phyloP scores from a whole-genome alignment of 1,140 invertebrate species.

The Steinernema feltiae region DNA sequence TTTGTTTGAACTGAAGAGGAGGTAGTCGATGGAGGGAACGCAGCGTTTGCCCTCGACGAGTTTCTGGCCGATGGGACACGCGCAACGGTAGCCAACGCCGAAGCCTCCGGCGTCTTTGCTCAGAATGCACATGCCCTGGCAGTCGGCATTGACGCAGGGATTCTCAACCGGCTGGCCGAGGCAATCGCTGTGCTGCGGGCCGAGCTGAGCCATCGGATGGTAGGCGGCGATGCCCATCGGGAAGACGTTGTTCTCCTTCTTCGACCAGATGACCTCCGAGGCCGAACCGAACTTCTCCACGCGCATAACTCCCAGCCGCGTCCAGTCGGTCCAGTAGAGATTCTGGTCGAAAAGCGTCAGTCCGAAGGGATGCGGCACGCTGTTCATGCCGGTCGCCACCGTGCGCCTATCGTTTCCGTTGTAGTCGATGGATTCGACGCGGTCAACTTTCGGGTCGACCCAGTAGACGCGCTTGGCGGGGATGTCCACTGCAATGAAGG shows the following conservation, averaged over 20 bases:
- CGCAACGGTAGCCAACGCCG: conserved; percentile 81
- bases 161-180: conserved; percentile 63
- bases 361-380: conserved; percentile 56
- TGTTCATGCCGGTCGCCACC: conserved; percentile 51
- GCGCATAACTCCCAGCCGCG: conserved; percentile 84
- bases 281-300: conserved; percentile 72
- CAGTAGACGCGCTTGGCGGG: conserved; percentile 63
- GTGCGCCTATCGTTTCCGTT: conserved; percentile 60
- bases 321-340: conserved; percentile 89
- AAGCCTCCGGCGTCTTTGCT: conserved; percentile 71
- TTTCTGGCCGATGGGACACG: conserved; percentile 80
- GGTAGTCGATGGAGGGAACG: conserved; percentile 77
- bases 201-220: conserved; percentile 53
- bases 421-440: conserved; percentile 64
- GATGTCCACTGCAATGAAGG: conserved; percentile 36
- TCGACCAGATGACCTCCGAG: conserved; percentile 50
- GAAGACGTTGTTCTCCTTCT: conserved; percentile 57
- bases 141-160: conserved; percentile 86
- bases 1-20: conserved; percentile 92
- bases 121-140: conserved; percentile 90
- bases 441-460: conserved; percentile 64
- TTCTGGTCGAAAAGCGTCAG: conserved; percentile 62
- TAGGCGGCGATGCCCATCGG: conserved; percentile 57
- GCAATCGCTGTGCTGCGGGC: conserved; percentile 51
- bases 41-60: conserved; percentile 72